These are phyloP conservation scores for Chouioia cunea DNA, from an alignment of 2,888 invertebrate species.

Conservation along the genomic window DNA sequence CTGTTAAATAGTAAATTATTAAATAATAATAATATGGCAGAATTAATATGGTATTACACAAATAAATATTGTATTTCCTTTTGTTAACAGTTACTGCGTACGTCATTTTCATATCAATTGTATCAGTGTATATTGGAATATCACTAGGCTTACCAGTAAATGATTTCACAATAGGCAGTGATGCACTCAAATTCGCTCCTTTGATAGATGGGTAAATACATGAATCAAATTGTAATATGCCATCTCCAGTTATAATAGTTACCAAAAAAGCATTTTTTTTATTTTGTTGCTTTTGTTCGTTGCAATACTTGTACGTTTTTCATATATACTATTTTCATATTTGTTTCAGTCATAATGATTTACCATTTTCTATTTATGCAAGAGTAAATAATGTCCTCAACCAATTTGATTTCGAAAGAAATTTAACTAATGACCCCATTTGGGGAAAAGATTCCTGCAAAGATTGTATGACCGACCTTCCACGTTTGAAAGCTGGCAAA, in stretches of 20 bases:
- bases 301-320: too few relatives aligned
- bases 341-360: slow-evolving; percentile 70
- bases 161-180: slow-evolving; percentile 58
- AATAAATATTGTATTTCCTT: not conserved
- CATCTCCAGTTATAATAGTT: not conserved
- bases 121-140: slow-evolving; percentile 48
- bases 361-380: slow-evolving; percentile 67
- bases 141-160: slow-evolving; percentile 51
- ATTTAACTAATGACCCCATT: slow-evolving; percentile 64
- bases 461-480: slow-evolving; percentile 71
- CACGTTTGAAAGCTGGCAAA: slow-evolving; percentile 69
- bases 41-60: too few relatives aligned
- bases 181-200: slow-evolving; percentile 60
- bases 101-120: not conserved
- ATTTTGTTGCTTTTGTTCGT: not conserved
- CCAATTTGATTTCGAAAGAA: slow-evolving; percentile 64
- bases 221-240: slow-evolving; percentile 7
- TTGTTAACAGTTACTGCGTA: slow-evolving; percentile 12
- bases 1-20: not conserved
- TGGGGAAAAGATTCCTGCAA: slow-evolving; percentile 65
- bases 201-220: slow-evolving; percentile 63
- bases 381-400: slow-evolving; percentile 66
- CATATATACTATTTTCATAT: too few relatives aligned
- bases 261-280: not conserved
- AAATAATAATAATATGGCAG: too few relatives aligned